phyloP scores from a whole-genome alignment of 2,888 invertebrate species.

The Phyto melanocephala region DNA sequence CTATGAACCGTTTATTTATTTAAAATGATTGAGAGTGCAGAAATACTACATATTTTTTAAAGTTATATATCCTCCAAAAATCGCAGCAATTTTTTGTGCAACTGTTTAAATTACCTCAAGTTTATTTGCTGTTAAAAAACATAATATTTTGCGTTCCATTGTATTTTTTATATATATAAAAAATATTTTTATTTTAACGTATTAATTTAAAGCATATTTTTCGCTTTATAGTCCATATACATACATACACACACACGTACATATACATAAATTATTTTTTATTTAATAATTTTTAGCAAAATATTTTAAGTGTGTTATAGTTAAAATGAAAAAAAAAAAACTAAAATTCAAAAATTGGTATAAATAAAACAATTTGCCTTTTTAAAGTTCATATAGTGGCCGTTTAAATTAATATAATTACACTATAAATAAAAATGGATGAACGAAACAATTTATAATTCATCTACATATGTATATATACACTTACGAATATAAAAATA shows the following conservation, averaged over 20 bases:
- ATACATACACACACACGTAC: no score
- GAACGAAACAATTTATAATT: not conserved
- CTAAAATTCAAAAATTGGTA: constrained; percentile 33
- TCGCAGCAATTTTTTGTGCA: constrained; percentile 30
- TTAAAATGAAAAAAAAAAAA: no score
- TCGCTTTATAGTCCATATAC: constrained; percentile 32
- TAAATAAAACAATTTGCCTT: constrained; percentile 41
- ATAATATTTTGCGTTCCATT: constrained; percentile 37
- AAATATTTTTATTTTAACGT: not conserved
- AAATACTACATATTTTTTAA: no score
- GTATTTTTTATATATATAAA: constrained; percentile 10
- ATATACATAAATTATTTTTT: constrained; percentile 19
- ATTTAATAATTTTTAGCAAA: constrained; percentile 35
- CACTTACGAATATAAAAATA: no score
- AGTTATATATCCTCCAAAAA: not conserved
- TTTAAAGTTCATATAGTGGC: constrained; percentile 10
- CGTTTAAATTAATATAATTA: constrained; percentile 36
- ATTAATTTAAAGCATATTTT: constrained; percentile 12
- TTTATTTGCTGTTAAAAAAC: constrained; percentile 19
- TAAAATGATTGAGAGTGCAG: not conserved
- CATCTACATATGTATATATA: not conserved
- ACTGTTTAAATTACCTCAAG: constrained; percentile 55
- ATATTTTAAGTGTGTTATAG: constrained; percentile 38
- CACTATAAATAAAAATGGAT: not conserved
- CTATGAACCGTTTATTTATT: not conserved